A percentile compares a stretch with the other conserved stretches of the same genome.
Evolutionary conservation across 2,113 vertebrate genomes (phyloP).

Genomic region (Emydura subglobosa): DNA sequence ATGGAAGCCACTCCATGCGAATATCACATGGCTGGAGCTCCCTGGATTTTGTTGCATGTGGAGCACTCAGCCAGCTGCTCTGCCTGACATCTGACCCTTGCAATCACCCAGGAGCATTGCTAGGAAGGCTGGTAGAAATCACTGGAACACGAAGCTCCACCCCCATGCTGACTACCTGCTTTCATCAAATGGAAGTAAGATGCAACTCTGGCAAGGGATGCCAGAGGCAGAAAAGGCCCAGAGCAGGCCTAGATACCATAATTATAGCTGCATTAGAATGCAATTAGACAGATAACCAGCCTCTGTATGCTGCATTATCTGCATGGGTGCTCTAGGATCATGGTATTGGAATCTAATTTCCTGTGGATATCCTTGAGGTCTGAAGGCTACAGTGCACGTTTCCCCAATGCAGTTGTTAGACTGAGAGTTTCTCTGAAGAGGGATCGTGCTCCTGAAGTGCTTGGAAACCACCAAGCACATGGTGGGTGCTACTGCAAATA

Average conservation of each 20-base stretch:
- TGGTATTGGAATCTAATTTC: not conserved
- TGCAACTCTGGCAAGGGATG: not conserved
- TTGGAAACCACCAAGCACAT: not conserved
- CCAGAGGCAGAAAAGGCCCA: not conserved
- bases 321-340: not conserved
- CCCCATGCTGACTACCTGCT: not conserved
- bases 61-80: not conserved
- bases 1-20: not conserved
- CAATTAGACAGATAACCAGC: conserved; percentile 35
- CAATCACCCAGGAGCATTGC: not conserved
- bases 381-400: accelerated
- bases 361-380: not conserved
- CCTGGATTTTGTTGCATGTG: not conserved
- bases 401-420: not conserved
- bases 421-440: not conserved
- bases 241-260: not conserved
- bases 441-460: not conserved
- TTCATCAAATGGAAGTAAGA: not conserved
- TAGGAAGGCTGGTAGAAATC: not conserved
- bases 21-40: not conserved
- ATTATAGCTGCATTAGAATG: not conserved
- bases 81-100: not conserved
- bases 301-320: not conserved
- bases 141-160: not conserved
- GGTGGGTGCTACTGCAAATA: not conserved